Conservation (phyloP, 2,888 invertebrate genomes). For the Nomada fabriciana region DNA sequence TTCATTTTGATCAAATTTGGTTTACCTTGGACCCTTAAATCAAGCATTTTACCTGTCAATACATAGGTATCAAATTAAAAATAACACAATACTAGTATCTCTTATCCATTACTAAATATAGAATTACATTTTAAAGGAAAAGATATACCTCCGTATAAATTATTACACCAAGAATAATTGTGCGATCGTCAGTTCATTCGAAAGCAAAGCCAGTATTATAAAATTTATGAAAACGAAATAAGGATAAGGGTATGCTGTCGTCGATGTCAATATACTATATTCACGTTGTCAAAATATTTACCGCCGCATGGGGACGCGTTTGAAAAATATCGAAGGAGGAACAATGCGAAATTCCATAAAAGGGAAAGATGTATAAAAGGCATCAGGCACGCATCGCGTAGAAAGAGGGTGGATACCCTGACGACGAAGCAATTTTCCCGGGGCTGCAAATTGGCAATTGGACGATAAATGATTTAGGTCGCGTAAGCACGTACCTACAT, state of each 20-base stretch:
- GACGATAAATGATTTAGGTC: conserved; percentile 76
- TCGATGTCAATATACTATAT: neutral
- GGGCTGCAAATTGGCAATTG: conserved; percentile 81
- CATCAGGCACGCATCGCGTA: conserved; percentile 4
- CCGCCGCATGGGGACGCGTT: neutral
- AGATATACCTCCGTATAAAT: too few species aligned
- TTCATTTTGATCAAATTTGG: too few species aligned
- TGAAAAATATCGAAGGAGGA: neutral
- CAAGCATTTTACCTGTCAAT: too few species aligned
- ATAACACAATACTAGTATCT: too few species aligned
- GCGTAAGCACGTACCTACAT: conserved; percentile 54
- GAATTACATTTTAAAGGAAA: too few species aligned
- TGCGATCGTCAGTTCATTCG: too few species aligned
- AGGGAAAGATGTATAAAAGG: conserved; percentile 35
- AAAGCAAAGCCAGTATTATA: too few species aligned
- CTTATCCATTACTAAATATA: too few species aligned
- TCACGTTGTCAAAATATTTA: neutral
- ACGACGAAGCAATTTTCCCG: conserved; percentile 74
- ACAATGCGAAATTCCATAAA: conserved; percentile 2
- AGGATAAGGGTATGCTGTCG: neutral
- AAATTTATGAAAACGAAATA: neutral
- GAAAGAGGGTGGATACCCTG: conserved; percentile 53
- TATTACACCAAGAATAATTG: too few species aligned
- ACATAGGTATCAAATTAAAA: too few species aligned
- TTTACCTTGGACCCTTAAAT: too few species aligned